These are phyloP conservation scores for Drosophila funebris DNA, from an alignment of 1,140 invertebrate genomes.

Conservation along the genomic window DNA sequence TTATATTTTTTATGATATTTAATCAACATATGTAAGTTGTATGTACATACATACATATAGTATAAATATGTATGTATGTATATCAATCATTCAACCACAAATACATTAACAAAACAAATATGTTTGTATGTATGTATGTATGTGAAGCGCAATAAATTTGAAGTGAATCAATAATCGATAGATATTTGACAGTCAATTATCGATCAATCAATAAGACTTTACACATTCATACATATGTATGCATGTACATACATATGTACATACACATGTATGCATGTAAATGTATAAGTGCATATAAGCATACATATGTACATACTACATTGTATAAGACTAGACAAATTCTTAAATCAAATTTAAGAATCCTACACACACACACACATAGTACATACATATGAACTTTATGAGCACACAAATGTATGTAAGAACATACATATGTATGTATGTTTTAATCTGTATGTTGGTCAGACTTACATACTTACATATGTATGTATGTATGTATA, in stretches of 20 bases:
- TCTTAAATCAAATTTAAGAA: background rate
- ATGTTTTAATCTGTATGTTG: background rate
- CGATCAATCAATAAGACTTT: background rate
- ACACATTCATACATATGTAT: too few species aligned
- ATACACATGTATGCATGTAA: background rate
- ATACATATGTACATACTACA: too few species aligned
- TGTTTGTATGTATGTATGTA: too few species aligned
- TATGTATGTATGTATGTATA: constrained; percentile 2
- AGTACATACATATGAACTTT: background rate
- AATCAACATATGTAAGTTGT: too few species aligned
- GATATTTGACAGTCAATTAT: background rate
- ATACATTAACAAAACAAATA: too few species aligned
- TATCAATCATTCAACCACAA: too few species aligned
- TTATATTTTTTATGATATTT: too few species aligned
- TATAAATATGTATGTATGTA: too few species aligned
- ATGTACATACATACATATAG: too few species aligned
- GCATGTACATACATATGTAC: background rate
- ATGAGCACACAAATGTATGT: background rate
- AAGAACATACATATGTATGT: background rate
- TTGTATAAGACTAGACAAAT: background rate
- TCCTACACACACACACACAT: background rate
- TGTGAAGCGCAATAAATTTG: too few species aligned
- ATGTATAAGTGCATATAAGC: background rate
- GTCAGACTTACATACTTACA: background rate
- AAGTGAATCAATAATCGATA: background rate